phyloP scores from a whole-genome alignment of 2,113 vertebrate species.

The Dasyurus viverrinus region DNA sequence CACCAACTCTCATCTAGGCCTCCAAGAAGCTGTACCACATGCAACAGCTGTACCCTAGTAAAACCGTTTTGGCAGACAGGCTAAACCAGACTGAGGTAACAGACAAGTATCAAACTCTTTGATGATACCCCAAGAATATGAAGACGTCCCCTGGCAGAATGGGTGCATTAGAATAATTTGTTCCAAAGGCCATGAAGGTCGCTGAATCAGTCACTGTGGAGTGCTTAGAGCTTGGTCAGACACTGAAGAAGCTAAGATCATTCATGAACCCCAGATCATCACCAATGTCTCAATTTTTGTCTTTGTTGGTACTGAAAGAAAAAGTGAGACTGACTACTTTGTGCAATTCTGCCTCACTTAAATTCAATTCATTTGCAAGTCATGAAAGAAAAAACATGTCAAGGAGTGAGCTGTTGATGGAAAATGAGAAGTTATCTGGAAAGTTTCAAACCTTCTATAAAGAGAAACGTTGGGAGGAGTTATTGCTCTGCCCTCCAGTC shows the following conservation, averaged over 20 bases:
- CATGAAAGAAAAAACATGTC: not conserved
- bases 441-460: not conserved
- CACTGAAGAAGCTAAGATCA: not conserved
- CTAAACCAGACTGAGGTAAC: not conserved
- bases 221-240: not conserved
- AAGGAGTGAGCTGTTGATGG: not conserved
- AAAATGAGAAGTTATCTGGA: not conserved
- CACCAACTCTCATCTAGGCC: not conserved
- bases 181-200: not conserved
- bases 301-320: not conserved
- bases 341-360: not conserved
- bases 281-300: not conserved
- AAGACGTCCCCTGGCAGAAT: not conserved
- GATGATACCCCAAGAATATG: not conserved
- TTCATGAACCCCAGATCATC: not conserved
- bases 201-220: not conserved
- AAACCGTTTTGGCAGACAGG: not conserved
- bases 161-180: not conserved
- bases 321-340: not conserved
- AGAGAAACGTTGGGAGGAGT: not conserved
- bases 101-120: not conserved
- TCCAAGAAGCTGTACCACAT: not conserved
- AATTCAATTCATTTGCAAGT: not conserved
- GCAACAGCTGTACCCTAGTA: not conserved
- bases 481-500: not conserved